phyloP scores from a whole-genome alignment of 2,888 invertebrate genomes.

The Dasysyrphus albostriatus region DNA sequence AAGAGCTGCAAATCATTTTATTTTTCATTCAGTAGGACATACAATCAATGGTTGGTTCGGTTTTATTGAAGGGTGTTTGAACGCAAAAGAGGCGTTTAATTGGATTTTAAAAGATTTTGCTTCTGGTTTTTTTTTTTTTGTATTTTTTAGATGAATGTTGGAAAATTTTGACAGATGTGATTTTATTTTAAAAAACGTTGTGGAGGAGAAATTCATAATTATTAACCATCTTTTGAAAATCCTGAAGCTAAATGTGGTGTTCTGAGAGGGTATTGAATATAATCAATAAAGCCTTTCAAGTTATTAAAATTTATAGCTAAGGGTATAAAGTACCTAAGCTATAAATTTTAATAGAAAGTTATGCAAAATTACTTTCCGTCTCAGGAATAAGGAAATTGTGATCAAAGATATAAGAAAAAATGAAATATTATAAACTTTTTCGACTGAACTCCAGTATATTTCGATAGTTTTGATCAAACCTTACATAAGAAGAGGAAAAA shows the following conservation, averaged over 20 bases:
- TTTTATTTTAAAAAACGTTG: neutral
- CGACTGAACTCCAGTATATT: no score
- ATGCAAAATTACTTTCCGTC: no score
- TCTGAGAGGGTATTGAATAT: neutral
- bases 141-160: constrained; percentile 14
- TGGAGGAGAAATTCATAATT: neutral
- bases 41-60: neutral
- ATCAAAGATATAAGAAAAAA: no score
- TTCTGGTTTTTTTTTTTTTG: neutral
- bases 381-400: no score
- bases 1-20: constrained; percentile 26
- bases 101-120: constrained; percentile 71
- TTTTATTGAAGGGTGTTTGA: constrained; percentile 3
- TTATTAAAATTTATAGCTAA: neutral
- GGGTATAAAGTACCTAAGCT: neutral
- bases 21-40: constrained; percentile 27
- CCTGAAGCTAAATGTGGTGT: neutral
- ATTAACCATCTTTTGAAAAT: neutral
- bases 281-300: neutral
- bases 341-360: no score
- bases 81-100: constrained; percentile 62
- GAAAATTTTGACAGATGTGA: constrained; percentile 70
- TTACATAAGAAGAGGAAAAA: no score
- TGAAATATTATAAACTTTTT: no score
- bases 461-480: no score